phyloP scores from a whole-genome alignment of 64 coral and sea anemone species.

The Platygyra sinensis region DNA sequence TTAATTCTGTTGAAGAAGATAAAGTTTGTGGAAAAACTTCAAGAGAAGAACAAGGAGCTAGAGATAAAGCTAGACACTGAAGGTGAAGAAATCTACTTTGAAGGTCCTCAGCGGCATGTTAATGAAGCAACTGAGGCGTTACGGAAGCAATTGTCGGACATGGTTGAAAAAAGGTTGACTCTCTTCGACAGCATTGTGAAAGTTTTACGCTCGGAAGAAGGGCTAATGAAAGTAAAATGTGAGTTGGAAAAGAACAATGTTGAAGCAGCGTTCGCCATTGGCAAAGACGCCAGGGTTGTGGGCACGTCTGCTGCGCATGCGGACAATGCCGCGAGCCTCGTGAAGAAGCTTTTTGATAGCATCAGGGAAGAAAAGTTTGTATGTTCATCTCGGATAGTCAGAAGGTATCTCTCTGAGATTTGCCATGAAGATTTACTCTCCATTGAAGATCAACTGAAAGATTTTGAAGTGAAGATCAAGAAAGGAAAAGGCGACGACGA shows the following conservation, averaged over 20 bases:
- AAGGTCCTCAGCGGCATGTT: slow-evolving; percentile 55
- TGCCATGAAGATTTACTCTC: slow-evolving; percentile 23
- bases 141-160: background rate
- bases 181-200: slow-evolving; percentile 19
- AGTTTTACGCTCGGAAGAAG: slow-evolving; percentile 43
- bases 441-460: slow-evolving; percentile 20
- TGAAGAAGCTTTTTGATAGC: slow-evolving; percentile 31
- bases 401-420: slow-evolving; percentile 24
- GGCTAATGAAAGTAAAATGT: slow-evolving; percentile 29
- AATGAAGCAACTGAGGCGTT: slow-evolving; percentile 6
- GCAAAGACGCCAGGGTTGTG: slow-evolving; percentile 10
- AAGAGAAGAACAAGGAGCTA: slow-evolving; percentile 44
- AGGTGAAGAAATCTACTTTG: slow-evolving; percentile 34
- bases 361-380: slow-evolving; percentile 13
- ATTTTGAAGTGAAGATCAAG: slow-evolving; percentile 24
- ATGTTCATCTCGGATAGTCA: background rate
- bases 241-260: slow-evolving; percentile 43
- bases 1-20: slow-evolving; percentile 64
- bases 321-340: slow-evolving; percentile 32
- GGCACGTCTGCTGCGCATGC: slow-evolving; percentile 46
- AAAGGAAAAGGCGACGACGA: background rate
- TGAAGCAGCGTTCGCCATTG: slow-evolving; percentile 55
- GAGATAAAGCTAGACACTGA: slow-evolving; percentile 52
- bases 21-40: slow-evolving; percentile 36
- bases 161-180: slow-evolving; percentile 4